Conservation (phyloP, 2,113 vertebrate species). For the Pachycephala philippinensis region DNA sequence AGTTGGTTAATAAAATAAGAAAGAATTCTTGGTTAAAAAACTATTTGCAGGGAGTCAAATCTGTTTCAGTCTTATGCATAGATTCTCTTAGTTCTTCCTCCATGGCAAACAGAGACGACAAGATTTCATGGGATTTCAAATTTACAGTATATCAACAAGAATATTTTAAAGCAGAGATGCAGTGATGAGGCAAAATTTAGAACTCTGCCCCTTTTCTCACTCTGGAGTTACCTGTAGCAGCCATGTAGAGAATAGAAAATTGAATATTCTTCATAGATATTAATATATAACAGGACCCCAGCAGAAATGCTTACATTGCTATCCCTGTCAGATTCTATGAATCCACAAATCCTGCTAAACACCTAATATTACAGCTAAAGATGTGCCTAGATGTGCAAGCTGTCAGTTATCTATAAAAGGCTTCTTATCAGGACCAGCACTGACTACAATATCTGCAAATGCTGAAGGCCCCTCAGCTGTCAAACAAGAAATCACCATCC, state of each 20-base stretch:
- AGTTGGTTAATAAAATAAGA: not conserved
- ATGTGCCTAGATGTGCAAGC: not conserved
- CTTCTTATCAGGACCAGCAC: not conserved
- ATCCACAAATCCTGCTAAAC: slow-evolving; percentile 26
- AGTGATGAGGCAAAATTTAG: not conserved
- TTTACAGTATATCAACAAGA: not conserved
- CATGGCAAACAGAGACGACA: not conserved
- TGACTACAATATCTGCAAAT: not conserved
- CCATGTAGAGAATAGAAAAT: not conserved
- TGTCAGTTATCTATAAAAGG: not conserved
- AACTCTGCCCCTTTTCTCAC: not conserved
- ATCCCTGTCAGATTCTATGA: not conserved
- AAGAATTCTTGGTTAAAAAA: not conserved
- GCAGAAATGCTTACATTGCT: not conserved
- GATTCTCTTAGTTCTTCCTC: not conserved
- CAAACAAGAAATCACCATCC: not conserved
- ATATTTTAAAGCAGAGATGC: not conserved
- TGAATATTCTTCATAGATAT: not conserved
- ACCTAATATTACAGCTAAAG: not conserved
- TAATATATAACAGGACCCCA: not conserved
- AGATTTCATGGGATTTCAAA: not conserved
- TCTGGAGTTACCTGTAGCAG: not conserved
- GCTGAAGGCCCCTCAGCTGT: not conserved
- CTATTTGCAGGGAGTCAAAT: not conserved
- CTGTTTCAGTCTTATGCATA: not conserved